Conservation (phyloP, 1,140 invertebrate genomes). For the Trachelipus rathkii region DNA sequence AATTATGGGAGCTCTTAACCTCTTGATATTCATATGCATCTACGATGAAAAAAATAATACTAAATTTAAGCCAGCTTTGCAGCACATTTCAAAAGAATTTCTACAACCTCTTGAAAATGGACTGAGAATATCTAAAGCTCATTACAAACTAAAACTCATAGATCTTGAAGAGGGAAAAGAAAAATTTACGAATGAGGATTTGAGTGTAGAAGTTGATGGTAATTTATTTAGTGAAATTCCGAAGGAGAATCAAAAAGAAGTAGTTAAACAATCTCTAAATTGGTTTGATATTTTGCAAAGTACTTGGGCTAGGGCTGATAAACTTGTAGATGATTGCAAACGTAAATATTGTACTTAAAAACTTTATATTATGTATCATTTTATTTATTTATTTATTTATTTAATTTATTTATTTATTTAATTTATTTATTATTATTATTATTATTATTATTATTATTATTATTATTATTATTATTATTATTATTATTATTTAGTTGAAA, state of each 20-base stretch:
- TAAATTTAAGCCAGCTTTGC: background rate
- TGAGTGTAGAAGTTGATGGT: background rate
- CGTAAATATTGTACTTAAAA: too few relatives aligned
- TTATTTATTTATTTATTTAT: too few relatives aligned
- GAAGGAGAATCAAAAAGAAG: background rate
- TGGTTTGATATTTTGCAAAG: slow-evolving; percentile 4
- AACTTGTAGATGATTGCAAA: background rate
- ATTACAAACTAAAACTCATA: background rate
- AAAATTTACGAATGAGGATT: background rate
- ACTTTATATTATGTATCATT: too few relatives aligned
- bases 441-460: too few relatives aligned
- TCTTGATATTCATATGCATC: background rate
- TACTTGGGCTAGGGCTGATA: background rate
- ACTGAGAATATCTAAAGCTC: background rate
- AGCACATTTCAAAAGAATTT: background rate
- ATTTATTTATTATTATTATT: too few relatives aligned
- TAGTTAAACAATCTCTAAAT: background rate
- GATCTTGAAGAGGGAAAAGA: background rate
- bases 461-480: too few relatives aligned
- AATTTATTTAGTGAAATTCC: background rate
- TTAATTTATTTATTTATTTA: too few relatives aligned
- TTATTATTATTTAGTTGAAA: too few relatives aligned
- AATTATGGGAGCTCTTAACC: background rate
- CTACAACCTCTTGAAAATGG: background rate
- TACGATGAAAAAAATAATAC: background rate